These are phyloP conservation scores for Palythoa grandiflora DNA, from an alignment of 92 coral and sea anemone species.

Conservation along the genomic window DNA sequence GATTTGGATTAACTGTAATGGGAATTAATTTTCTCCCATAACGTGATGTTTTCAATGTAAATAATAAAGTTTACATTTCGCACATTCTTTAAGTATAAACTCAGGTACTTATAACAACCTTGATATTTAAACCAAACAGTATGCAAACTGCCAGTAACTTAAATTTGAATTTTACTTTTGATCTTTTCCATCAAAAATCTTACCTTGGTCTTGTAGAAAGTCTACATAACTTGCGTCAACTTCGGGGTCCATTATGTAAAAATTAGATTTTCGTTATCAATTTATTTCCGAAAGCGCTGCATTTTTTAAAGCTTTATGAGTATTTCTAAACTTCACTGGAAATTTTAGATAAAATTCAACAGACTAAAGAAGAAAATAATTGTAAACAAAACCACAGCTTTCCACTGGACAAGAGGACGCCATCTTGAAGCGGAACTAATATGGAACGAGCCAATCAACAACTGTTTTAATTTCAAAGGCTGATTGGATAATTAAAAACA, in stretches of 20 bases:
- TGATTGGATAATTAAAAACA: slow-evolving; percentile 36
- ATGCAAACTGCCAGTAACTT: background rate
- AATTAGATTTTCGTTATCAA: background rate
- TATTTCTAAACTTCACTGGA: background rate
- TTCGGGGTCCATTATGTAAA: slow-evolving; percentile 25
- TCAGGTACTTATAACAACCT: background rate
- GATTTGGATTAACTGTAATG: too few relatives aligned
- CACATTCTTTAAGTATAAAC: background rate
- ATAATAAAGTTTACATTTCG: background rate
- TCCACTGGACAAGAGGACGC: slow-evolving; percentile 16
- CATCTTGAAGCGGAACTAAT: slow-evolving; percentile 43
- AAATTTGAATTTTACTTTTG: background rate
- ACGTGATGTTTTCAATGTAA: background rate
- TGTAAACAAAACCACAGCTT: background rate
- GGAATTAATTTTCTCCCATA: too few relatives aligned
- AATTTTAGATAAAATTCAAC: background rate
- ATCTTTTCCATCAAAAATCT: background rate
- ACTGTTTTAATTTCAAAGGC: slow-evolving; percentile 12
- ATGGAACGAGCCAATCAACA: slow-evolving; percentile 27
- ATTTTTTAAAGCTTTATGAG: background rate
- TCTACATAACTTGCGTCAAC: slow-evolving; percentile 35
- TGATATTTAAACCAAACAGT: background rate
- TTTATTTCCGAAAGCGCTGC: background rate
- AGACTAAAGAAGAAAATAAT: background rate
- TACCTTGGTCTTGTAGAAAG: slow-evolving; percentile 50